phyloP scores from a whole-genome alignment of 2,888 invertebrate genomes.

The Eupithecia dodoneata region DNA sequence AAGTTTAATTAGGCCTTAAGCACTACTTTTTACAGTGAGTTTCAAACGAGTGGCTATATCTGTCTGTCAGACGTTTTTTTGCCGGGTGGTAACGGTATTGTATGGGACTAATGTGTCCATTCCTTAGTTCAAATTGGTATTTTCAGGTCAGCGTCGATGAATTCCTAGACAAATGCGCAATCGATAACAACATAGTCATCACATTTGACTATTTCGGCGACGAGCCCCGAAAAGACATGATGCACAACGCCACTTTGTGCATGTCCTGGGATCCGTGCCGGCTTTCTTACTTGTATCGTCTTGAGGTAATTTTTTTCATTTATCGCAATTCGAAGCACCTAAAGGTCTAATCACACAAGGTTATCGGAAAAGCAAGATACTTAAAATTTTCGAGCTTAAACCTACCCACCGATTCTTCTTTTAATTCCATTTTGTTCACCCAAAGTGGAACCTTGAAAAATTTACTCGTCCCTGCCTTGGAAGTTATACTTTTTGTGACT shows the following conservation, averaged over 20 bases:
- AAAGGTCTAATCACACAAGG: not conserved
- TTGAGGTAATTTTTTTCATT: constrained; percentile 58
- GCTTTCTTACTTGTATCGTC: constrained; percentile 73
- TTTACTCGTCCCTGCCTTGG: too few species aligned
- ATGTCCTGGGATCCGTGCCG: constrained; percentile 78
- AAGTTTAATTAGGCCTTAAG: too few species aligned
- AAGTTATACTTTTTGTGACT: too few species aligned
- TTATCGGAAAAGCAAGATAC: not conserved
- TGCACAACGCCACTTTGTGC: constrained; percentile 76
- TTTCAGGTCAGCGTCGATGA: constrained; percentile 64
- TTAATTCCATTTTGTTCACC: not conserved
- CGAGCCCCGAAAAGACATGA: constrained; percentile 77
- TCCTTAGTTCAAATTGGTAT: not conserved
- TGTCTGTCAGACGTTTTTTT: too few species aligned
- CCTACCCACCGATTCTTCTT: not conserved
- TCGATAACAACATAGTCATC: constrained; percentile 77
- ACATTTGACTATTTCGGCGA: constrained; percentile 79
- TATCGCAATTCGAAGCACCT: not conserved
- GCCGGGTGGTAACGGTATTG: too few species aligned
- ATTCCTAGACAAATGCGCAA: constrained; percentile 71
- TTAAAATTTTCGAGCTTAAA: too few species aligned
- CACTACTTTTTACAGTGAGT: too few species aligned
- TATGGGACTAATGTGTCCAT: not conserved
- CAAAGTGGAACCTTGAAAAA: not conserved
- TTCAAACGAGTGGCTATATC: too few species aligned